phyloP scores from a whole-genome alignment of 2,888 invertebrate species.

The Drosophila robusta region DNA sequence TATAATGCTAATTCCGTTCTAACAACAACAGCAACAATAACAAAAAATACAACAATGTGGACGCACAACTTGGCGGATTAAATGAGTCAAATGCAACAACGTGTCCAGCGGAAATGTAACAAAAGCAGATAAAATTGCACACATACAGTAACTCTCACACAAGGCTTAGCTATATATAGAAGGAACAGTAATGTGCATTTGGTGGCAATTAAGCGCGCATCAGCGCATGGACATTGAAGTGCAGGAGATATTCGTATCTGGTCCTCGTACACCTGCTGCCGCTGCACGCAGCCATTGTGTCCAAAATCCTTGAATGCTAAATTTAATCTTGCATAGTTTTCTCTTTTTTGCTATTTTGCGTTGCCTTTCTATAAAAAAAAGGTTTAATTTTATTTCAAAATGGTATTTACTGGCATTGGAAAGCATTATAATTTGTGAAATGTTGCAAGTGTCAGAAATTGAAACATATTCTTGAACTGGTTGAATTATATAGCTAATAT shows the following conservation, averaged over 20 bases:
- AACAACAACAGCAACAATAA: constrained; percentile 27
- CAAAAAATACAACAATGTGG: constrained; percentile 34
- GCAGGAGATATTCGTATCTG: constrained; percentile 29
- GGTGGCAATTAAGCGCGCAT: constrained; percentile 65
- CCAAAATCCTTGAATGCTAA: background rate
- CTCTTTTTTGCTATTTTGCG: background rate
- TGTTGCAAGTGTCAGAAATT: too few relatives aligned
- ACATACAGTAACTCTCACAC: constrained; percentile 3
- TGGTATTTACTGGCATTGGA: background rate
- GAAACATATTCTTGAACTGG: too few relatives aligned
- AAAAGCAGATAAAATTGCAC: constrained; percentile 48
- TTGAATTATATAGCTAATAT: too few relatives aligned
- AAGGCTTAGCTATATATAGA: background rate
- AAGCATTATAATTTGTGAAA: constrained; percentile 5
- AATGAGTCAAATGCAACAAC: constrained; percentile 47
- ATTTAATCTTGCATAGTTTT: constrained; percentile 10
- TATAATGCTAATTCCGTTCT: constrained; percentile 65
- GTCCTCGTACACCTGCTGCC: constrained; percentile 24
- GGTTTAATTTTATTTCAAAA: background rate
- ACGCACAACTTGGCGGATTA: constrained; percentile 56
- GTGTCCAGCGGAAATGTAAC: constrained; percentile 57
- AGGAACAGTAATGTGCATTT: constrained; percentile 60
- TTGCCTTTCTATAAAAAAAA: background rate
- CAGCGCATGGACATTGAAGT: constrained; percentile 33
- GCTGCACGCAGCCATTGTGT: constrained; percentile 27